Evolutionary conservation across 2,797 vertebrate genomes (phyloP), one percentile per base, ranked within the genome.

Genomic region (Eospalax fontanierii): DNA sequence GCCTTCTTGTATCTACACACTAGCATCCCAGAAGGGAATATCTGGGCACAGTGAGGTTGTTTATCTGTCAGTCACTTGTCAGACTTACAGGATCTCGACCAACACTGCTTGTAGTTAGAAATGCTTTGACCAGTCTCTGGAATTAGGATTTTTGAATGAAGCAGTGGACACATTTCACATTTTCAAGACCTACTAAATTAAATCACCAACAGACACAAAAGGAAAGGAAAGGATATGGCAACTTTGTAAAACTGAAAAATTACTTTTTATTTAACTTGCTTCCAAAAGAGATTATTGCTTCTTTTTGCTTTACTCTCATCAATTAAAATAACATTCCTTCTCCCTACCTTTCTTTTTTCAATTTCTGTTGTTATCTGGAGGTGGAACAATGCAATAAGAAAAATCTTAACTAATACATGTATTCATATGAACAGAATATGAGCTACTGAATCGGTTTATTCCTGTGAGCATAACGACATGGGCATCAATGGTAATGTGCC

Each of bases 41-140:
- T 96, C 91, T 98, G 98, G 98, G 96, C 94, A 98, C 95, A 90
- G 90, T 40, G 74, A 92, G 97, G 97, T 89, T 98, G 97, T 98
- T 98, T 98, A 98, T 97, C 80, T 97, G 97, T 97, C 98, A 98
- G 96, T 98, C 98, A 98, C 82, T 93, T 98, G 98, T 98, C 98
- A 98, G 46, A 98, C 97, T 94, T 95, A 33, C 80, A 65, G 93
- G 93, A 80, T 95, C 97, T 98, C 93, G 97, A 97, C 98, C 98
- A 98, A 98, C 87, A 98, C 28, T 30, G 74, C 97, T 94, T 97
- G 90, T 97, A 97, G 96, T 96, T 95, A 50, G 83, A 94, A 97
- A 94, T 82, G 66, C 92, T 96, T 97, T 97, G 90, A 96, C 92
- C 95, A 95, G 97, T 78, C 10, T 54, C 50, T 93, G 96, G 97